Conservation (phyloP, 2,113 vertebrate species). For the Phyllostomus discolor region DNA sequence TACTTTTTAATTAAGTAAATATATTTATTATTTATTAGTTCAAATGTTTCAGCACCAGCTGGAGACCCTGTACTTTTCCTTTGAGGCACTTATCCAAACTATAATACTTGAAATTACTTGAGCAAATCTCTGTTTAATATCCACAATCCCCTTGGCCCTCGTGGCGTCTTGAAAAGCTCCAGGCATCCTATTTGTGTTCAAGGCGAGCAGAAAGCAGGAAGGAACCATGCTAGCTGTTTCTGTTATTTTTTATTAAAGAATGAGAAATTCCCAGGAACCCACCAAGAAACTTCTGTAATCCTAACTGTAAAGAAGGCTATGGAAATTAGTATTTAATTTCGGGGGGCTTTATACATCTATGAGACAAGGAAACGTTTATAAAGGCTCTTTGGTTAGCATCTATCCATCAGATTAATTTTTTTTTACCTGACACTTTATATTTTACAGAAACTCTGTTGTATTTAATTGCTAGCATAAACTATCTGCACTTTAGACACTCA, state of each 20-base stretch:
- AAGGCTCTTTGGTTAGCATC: not conserved
- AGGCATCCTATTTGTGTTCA: not conserved
- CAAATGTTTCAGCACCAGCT: not conserved
- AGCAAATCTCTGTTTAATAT: conserved; percentile 55
- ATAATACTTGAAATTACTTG: conserved; percentile 30
- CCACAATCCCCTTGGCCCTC: not conserved
- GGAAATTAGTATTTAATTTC: not conserved
- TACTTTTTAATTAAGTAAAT: conserved; percentile 53
- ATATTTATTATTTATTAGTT: conserved; percentile 39
- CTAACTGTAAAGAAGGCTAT: not conserved
- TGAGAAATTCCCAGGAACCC: not conserved
- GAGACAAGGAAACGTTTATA: not conserved
- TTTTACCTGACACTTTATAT: not conserved
- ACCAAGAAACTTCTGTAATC: not conserved
- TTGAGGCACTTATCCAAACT: conserved; percentile 26
- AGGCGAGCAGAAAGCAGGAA: not conserved
- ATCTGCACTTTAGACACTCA: not conserved
- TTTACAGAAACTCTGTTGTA: not conserved
- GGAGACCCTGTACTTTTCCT: conserved; percentile 43
- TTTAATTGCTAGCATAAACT: not conserved
- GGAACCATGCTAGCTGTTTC: not conserved
- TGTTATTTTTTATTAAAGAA: not conserved
- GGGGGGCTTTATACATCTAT: not conserved
- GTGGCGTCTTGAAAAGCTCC: not conserved
- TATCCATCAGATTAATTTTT: not conserved